These are phyloP conservation scores for Bovichtus variegatus DNA, from an alignment of 2,797 vertebrate genomes.

Conservation along the genomic window DNA sequence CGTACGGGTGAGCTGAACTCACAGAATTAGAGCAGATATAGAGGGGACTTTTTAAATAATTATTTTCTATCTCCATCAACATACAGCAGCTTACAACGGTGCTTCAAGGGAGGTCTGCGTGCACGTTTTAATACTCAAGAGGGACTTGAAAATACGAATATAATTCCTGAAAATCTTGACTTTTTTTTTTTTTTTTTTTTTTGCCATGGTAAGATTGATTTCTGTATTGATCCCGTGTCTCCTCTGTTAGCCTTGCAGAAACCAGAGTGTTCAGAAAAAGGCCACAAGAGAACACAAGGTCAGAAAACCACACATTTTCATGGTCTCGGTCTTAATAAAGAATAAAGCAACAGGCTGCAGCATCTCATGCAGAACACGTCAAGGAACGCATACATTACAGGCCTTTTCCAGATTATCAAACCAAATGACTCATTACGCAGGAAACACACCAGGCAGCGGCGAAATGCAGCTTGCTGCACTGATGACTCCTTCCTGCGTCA, in stretches of 20 bases:
- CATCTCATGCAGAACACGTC: neutral
- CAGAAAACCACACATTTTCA: neutral
- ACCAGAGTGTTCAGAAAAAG: neutral
- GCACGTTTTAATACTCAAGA: neutral
- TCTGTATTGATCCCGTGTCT: conserved; percentile 4
- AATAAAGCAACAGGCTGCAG: neutral
- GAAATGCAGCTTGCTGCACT: no score
- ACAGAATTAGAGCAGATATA: conserved; percentile 29
- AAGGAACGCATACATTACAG: neutral
- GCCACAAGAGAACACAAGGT: neutral
- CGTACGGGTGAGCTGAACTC: conserved; percentile 22
- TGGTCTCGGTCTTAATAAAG: neutral
- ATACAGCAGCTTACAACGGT: neutral
- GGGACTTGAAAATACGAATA: conserved; percentile 5
- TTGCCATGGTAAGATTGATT: neutral
- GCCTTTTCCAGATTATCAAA: neutral
- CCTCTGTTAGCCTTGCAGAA: neutral
- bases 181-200: no score
- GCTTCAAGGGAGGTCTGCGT: neutral
- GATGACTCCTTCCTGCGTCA: no score
- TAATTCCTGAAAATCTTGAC: conserved; percentile 1
- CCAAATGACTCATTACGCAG: neutral
- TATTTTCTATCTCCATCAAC: conserved; percentile 16
- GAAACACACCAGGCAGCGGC: no score
- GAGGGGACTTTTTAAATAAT: conserved; percentile 4